Evolutionary conservation across 2,113 vertebrate genomes (phyloP), one percentile per base, ranked within the genome.

Genomic region (Cariama cristata): DNA sequence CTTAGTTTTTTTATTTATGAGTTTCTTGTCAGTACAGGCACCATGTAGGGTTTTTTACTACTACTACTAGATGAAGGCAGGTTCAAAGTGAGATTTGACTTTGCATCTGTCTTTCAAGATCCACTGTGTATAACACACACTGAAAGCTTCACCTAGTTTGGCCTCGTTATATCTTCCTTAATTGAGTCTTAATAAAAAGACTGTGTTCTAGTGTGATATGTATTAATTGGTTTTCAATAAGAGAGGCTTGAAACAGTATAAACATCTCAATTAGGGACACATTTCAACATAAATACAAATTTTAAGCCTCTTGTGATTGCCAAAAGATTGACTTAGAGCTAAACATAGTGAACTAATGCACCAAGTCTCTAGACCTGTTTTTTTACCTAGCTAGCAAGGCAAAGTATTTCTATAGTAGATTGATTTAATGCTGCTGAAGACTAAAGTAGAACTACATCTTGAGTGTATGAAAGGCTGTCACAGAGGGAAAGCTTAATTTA

Each of bases 161-260:
- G 90, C 84, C 86, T 97, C 77, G 91, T 97, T 95, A 91, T 92
- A 89, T 93, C 93, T 88, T 91, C 68, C 79, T 96, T 98, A 97
- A 98, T 90, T 96, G 96, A 96, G 85, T 88, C 66, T 86, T 91
- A 95, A 93, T 90, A 96, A 95, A 96, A 96, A 97, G 76, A 62
- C 90, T 69, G 53, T 94, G 88, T 92, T 97, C 79, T 87, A 85
- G 68, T 69, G 72, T 86, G 84, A 93, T 89, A 75, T 73, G 40
- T 92, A 96, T 96, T 97, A 97, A 97, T 96, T 87, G 80, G 68
- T 93, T 97, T 94, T 95, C 83, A 91, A 93, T 77, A 93, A 85
- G 63, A 83, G 88, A 91, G 55, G 55, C 92, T 96, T 69, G 79
- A 93, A 97, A 69, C 67, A 27, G 63, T 84, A 92, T 47, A 93